phyloP scores from a whole-genome alignment of 2,113 vertebrate species.

The Crotalus tigris region DNA sequence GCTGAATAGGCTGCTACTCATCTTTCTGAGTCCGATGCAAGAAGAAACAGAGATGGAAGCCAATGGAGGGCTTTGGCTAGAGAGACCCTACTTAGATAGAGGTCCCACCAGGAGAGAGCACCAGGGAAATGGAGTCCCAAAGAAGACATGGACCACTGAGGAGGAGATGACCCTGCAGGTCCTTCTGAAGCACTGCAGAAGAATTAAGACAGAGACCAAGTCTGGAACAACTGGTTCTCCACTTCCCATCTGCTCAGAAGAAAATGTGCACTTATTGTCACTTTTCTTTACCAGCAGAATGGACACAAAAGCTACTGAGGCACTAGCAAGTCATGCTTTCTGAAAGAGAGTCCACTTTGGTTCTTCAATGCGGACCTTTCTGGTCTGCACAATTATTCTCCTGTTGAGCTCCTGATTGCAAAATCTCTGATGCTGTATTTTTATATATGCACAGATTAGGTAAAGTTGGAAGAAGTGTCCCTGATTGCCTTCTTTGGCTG shows the following conservation, averaged over 20 bases:
- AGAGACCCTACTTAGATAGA: no score
- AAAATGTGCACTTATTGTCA: rapidly evolving
- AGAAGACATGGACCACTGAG: background rate
- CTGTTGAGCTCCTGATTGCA: background rate
- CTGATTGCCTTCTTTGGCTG: no score
- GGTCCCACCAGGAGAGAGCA: no score
- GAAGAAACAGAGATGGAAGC: no score
- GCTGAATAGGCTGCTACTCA: background rate
- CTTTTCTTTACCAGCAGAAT: background rate
- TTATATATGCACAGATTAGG: background rate
- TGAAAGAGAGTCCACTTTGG: background rate
- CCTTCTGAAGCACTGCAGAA: background rate
- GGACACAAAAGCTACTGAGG: background rate
- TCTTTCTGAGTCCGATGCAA: background rate
- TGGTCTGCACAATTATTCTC: background rate
- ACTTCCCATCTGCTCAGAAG: background rate
- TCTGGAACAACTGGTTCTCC: background rate
- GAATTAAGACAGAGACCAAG: background rate
- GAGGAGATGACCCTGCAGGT: background rate
- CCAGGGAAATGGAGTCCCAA: no score
- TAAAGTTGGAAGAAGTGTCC: background rate
- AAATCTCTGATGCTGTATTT: background rate
- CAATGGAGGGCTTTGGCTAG: no score
- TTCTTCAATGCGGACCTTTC: background rate
- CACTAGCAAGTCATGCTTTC: background rate